Base-by-base conservation (phyloP, 2,113 vertebrate species). In the Gymnarchus niloticus region DNA sequence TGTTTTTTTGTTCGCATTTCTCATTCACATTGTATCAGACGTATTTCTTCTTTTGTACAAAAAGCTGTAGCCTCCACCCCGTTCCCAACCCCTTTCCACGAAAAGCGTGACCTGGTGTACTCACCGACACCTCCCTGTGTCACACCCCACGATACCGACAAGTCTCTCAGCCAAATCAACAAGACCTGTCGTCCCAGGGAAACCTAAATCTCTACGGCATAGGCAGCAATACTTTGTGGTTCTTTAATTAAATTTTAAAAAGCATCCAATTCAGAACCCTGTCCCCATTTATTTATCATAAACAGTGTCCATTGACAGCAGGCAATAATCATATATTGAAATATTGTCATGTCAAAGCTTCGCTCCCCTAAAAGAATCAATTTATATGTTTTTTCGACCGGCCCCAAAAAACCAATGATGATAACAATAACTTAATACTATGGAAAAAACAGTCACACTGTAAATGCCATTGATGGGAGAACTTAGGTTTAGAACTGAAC, bases 381-480 rank as follows among this genome's bases (percentile, higher is more conserved):
- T 37, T 28, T 61, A 25, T n/a, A 21, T 2, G 2, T 73, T 6
- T 37, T 69, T 73, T 12, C 19, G 10, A 69, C n/a, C n/a, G n/a
- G n/a, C n/a, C n/a, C n/a, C n/a, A n/a, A n/a, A n/a, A n/a, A n/a
- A n/a, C n/a, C n/a, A n/a, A n/a, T n/a, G n/a, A n/a, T n/a, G n/a
- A n/a, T n/a, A n/a, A n/a, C n/a, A n/a, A n/a, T n/a, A n/a, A n/a
- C n/a, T n/a, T n/a, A 33, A 69, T 37, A 6, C 14, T 19, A 73
- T 19, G 65, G 65, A 4, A n/a, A 73, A 37, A 41, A 37, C 33
- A 41, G 14, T 37, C 19, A 33, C 19, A 37, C 28, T 69, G 3
- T 73, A 73, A 73, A 73, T 73, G 19, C 65, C 65, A 73, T 3
- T 73, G 33, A 73, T 73, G 65, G 65, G 65, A 73, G 33, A 73